Percentiles rank a stretch among this genome's conserved stretches.
These are phyloP conservation scores for Tiliqua scincoides DNA, from an alignment of 2,113 vertebrate species.

Conservation along the genomic window DNA sequence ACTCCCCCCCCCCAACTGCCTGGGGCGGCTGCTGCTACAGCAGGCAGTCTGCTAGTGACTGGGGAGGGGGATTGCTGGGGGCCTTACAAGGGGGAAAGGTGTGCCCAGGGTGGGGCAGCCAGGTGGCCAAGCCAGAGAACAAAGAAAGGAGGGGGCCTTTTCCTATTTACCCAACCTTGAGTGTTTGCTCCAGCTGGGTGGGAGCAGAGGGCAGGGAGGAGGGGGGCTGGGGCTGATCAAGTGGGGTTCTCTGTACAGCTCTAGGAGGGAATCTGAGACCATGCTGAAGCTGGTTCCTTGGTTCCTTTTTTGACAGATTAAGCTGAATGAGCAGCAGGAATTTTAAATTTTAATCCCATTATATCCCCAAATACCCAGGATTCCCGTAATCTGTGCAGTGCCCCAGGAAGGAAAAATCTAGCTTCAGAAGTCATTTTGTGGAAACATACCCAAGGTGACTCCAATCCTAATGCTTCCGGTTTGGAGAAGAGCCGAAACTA, in stretches of 20 bases:
- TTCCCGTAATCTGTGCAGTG: neutral
- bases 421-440: neutral
- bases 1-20: neutral
- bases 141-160: conserved; percentile 14
- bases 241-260: neutral
- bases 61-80: neutral
- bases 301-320: neutral
- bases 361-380: neutral
- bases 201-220: neutral
- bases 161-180: conserved; percentile 32
- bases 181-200: conserved; percentile 34
- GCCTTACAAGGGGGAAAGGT: conserved; percentile 17
- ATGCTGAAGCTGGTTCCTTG: too few relatives aligned
- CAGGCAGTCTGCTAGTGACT: conserved; percentile 25
- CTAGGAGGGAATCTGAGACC: neutral
- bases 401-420: neutral
- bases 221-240: neutral
- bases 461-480: neutral
- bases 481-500: neutral
- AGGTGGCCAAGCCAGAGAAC: conserved; percentile 29
- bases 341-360: too few relatives aligned
- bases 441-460: neutral
- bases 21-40: conserved; percentile 6
- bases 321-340: neutral
- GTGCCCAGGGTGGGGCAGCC: conserved; percentile 39